Base-by-base conservation (phyloP, 2,888 invertebrate species). In the Acleris cristana region DNA sequence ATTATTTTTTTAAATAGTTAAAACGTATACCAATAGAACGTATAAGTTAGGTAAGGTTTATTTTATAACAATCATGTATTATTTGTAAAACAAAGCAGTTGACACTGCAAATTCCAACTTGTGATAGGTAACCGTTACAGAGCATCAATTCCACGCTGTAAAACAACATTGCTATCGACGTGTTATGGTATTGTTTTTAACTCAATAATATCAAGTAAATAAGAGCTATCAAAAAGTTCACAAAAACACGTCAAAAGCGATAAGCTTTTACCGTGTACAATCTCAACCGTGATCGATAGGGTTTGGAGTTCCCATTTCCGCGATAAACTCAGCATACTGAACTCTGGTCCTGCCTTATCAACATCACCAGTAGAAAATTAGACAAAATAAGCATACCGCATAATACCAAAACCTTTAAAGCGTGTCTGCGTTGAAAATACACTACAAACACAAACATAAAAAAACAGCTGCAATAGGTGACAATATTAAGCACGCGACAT, bases 381-480 rank as follows among this genome's bases (percentile, higher is more conserved):
- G 16, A 45, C n/a, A 16, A 45, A 45, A 45, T n/a, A 45, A 45
- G 45, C 45, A 45, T 6, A 45, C 5, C 16, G 45, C 45, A 45
- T 7, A 16, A n/a, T 6, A 45, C 45, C 45, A 45, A n/a, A n/a
- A n/a, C 45, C n/a, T 45, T n/a, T 45, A 45, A 1, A 45, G 45
- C 45, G n/a, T 45, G 45, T n/a, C 5, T 45, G 45, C 45, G 45
- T 45, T 45, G 16, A 45, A n/a, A n/a, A 14, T 7, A 16, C 45
- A 45, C n/a, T 45, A 14, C n/a, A 16, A 45, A 45, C 44, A 44
- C 6, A 40, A 40, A 40, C 40, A 40, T 14, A n/a, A 5, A 45
- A 45, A 45, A 45, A n/a, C 16, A 45, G n/a, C 45, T n/a, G 45
- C n/a, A n/a, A 45, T 45, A 45, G 45, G n/a, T n/a, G 45, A 45